Base-by-base conservation (phyloP, 2,797 vertebrate species). In the Cossypha caffra region DNA sequence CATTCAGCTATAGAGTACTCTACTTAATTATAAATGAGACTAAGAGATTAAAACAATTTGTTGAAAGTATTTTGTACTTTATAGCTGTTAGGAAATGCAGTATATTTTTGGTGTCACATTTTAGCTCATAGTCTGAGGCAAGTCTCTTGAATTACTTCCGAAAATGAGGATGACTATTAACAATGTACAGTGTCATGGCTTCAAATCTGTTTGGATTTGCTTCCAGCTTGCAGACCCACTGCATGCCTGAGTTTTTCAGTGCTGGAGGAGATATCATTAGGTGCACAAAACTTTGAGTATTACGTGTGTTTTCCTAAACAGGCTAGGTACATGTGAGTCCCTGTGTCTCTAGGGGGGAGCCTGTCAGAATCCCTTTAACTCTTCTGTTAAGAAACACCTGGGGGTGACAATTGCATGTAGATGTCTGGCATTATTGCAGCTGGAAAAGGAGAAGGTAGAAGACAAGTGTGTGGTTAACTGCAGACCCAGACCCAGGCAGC, bases 401-500 rank as follows among this genome's bases (percentile, higher is more conserved):
- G 17, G 6, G 7, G 3, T 25, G 10, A 42, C 12, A 50, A 9
- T 24, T 61, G 16, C 28, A 11, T 31, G 21, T 29, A 15, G 8
- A 3, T 68, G 31, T 48, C 28, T 42, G 59, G 10, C 20, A 17
- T 54, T 52, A 26, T 15, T 0, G 8, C 26, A 38, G 9, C 29
- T 86, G 64, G 64, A 61, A 61, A 79, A 88, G 21, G 37, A 74
- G 72, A 21, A 31, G 25, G 31, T 28, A 25, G 33, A 31, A 58
- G 38, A 20, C 3, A 6, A 61, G 5, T 6, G 38, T 38, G 38
- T 38, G 26, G 13, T 33, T 66, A 66, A 43, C 26, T 20, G 4
- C 5, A 29, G 54, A 79, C 11, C 21, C 38, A 26, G 51, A 43
- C 9, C 2, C 6, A 1, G 1, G 16, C 2, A 8, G 16, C 31